These are phyloP conservation scores for Clarias pachynema DNA, from an alignment of 2,797 vertebrate species.

Conservation along the genomic window DNA sequence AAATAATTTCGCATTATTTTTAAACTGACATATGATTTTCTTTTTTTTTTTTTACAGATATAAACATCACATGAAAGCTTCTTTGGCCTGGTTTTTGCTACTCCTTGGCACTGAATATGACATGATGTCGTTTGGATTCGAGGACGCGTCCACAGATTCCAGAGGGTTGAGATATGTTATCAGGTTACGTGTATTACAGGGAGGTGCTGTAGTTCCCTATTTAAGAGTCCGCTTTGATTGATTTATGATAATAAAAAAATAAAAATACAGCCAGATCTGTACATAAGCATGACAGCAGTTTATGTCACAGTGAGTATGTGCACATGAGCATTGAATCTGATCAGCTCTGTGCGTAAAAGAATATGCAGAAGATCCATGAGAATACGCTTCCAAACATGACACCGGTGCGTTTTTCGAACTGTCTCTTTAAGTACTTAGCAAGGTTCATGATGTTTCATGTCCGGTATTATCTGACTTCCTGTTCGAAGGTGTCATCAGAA, in stretches of 20 bases:
- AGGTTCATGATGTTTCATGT: conserved; percentile 7
- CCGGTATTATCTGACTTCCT: conserved; percentile 20
- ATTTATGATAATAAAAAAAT: not conserved
- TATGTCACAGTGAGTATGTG: not conserved
- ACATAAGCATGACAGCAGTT: too few species aligned
- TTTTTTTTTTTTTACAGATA: not conserved
- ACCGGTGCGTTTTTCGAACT: not conserved
- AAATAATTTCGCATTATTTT: not conserved
- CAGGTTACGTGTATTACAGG: not conserved
- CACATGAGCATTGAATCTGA: not conserved
- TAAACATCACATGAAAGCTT: not conserved
- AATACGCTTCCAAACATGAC: not conserved
- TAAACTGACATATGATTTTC: not conserved
- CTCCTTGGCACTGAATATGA: not conserved
- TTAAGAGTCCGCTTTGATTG: not conserved
- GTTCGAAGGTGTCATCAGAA: conserved; percentile 11
- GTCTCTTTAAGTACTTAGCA: conserved; percentile 32
- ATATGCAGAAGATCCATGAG: not conserved
- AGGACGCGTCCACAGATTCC: not conserved
- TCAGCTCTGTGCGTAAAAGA: too few species aligned
- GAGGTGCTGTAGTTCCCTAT: not conserved
- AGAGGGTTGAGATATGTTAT: not conserved
- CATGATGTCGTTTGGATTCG: not conserved
- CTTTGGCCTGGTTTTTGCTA: not conserved
- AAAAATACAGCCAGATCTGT: not conserved